These are phyloP conservation scores for Blastobasis lacticolella DNA, from an alignment of 2,888 invertebrate genomes.

Conservation along the genomic window DNA sequence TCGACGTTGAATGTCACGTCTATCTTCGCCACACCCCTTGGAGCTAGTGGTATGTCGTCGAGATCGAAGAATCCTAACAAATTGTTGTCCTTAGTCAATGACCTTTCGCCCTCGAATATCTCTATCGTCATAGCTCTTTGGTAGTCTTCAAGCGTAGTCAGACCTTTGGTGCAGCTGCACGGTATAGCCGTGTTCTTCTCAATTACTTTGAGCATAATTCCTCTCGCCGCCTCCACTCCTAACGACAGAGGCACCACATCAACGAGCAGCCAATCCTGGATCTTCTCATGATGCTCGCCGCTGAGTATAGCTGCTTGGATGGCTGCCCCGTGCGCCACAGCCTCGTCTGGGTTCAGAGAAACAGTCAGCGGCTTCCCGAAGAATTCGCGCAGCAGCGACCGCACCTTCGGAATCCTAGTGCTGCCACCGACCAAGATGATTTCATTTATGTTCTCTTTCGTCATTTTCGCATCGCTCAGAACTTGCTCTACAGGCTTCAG, in stretches of 20 bases:
- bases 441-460: constrained; percentile 35
- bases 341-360: constrained; percentile 52
- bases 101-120: constrained; percentile 52
- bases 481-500: constrained; percentile 34
- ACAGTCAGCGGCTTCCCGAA: constrained; percentile 35
- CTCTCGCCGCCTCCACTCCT: constrained; percentile 49
- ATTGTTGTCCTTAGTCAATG: constrained; percentile 48
- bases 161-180: constrained; percentile 41
- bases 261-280: constrained; percentile 34
- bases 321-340: constrained; percentile 51
- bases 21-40: constrained; percentile 44
- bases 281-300: constrained; percentile 29
- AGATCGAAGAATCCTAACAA: constrained; percentile 46
- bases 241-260: constrained; percentile 52
- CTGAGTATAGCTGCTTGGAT: constrained; percentile 48
- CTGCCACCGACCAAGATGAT: constrained; percentile 50
- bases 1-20: constrained; percentile 51
- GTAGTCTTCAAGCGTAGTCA: constrained; percentile 50
- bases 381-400: constrained; percentile 32
- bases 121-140: constrained; percentile 51
- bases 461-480: constrained; percentile 34
- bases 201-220: constrained; percentile 50
- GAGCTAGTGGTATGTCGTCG: constrained; percentile 46
- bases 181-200: constrained; percentile 49
- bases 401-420: constrained; percentile 51